Evolutionary conservation across 1,140 invertebrate species (phyloP).

Genomic region (Apocrypta bakeri): DNA sequence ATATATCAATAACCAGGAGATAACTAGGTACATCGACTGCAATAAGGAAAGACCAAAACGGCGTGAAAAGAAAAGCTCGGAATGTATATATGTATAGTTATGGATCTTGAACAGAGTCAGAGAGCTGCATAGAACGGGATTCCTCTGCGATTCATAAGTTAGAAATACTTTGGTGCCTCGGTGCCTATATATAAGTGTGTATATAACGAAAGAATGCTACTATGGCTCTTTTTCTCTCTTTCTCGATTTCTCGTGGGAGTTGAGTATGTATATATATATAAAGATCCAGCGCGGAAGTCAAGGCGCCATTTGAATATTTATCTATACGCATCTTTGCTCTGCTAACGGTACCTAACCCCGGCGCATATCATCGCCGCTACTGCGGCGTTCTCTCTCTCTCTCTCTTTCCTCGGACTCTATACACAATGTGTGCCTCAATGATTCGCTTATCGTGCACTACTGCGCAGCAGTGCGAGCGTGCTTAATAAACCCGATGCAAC

Average conservation of each 20-base stretch:
- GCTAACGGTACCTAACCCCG: conserved; percentile 50
- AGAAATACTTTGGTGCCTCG: background rate
- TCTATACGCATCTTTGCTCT: conserved; percentile 55
- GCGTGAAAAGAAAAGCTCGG: background rate
- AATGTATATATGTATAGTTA: background rate
- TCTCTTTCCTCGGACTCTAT: background rate
- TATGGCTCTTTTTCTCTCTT: background rate
- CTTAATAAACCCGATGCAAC: conserved; percentile 19
- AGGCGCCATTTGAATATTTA: conserved; percentile 59
- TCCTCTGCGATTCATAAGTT: conserved; percentile 26
- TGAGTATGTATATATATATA: background rate
- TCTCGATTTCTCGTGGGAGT: background rate
- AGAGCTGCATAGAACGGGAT: background rate
- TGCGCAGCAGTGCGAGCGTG: too few species aligned
- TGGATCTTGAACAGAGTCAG: background rate
- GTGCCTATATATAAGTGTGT: too few species aligned
- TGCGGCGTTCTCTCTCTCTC: conserved; percentile 3
- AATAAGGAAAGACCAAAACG: too few species aligned
- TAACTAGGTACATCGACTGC: background rate
- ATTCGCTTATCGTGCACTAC: conserved; percentile 33
- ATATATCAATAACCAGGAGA: conserved; percentile 11
- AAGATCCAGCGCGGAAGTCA: background rate
- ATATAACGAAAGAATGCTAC: background rate
- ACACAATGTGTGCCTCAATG: conserved; percentile 26
- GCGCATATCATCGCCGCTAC: background rate